Base-by-base conservation (phyloP, 2,113 vertebrate genomes). In the Podocnemis expansa region DNA sequence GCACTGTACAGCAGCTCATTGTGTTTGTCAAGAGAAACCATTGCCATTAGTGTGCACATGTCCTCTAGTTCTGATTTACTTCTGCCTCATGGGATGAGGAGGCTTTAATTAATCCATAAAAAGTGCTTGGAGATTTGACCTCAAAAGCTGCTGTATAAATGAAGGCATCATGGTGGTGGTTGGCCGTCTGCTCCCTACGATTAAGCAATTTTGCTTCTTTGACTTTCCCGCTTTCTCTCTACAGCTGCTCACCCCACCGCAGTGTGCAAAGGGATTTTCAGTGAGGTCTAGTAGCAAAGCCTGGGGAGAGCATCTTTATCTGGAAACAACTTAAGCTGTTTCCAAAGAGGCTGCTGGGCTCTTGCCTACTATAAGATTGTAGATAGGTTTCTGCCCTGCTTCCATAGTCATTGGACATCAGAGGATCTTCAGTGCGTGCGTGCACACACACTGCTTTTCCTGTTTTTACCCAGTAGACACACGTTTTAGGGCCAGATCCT, bases 391-490 rank as follows among this genome's bases (percentile, higher is more conserved):
- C n/a, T 10, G 41, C n/a, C 67, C 67, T 73, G n/a, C 34, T 38
- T 38, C 67, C 34, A 73, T 21, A 31, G 19, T 22, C 67, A 21
- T 22, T 34, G 4, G 9, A 73, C n/a, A 38, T 21, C 67, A 73
- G 67, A 73, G 8, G n/a, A 41, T 73, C n/a, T 41, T 73, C 19
- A 73, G 3, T 10, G 49, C 49, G n/a, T n/a, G n/a, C 47, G 17
- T 5, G 24, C 21, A 73, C 3, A 24, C 21, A 24, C 2, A 12
- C 0, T 31, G 8, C 34, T 41, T 9, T 12, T 19, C 34, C 16
- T 8, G 31, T 22, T 41, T 73, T 25, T 11, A 41, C 21, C 34
- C 67, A 73, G 11, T 73, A 73, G n/a, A 41, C n/a, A 41, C 67
- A 41, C 6, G 11, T 73, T 25, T 73, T 41, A 21, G 38, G 70